These are phyloP conservation scores for Dissostichus mawsoni DNA, from an alignment of 2,113 vertebrate species.

Conservation along the genomic window DNA sequence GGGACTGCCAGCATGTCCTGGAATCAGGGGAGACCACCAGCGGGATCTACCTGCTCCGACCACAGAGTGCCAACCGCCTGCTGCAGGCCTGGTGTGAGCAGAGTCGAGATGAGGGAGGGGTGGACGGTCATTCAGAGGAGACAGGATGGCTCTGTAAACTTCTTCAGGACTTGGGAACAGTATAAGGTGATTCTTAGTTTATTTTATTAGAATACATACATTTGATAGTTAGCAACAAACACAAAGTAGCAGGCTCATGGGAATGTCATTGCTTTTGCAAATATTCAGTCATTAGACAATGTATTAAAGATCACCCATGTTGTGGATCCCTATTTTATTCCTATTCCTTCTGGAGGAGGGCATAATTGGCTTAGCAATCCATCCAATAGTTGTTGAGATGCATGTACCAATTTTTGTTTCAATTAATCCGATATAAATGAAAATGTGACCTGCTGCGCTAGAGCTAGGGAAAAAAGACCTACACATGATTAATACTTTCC, in stretches of 20 bases:
- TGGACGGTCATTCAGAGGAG: slow-evolving; percentile 93
- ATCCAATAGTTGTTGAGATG: neutral
- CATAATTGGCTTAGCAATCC: neutral
- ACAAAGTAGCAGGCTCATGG: neutral
- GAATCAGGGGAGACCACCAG: slow-evolving; percentile 83
- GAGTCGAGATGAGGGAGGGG: slow-evolving; percentile 85
- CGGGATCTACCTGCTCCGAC: slow-evolving; percentile 88
- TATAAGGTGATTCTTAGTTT: slow-evolving; percentile 85
- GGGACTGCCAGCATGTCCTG: slow-evolving; percentile 87
- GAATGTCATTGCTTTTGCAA: neutral
- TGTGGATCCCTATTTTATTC: too few relatives aligned
- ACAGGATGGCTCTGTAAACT: slow-evolving; percentile 91
- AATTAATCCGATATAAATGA: neutral
- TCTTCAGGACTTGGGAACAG: slow-evolving; percentile 92
- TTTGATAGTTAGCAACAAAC: neutral
- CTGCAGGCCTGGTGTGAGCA: slow-evolving; percentile 92
- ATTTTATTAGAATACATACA: neutral
- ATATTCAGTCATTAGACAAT: too few relatives aligned
- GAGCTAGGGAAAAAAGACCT: neutral
- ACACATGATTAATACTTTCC: neutral
- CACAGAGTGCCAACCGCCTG: slow-evolving; percentile 79
- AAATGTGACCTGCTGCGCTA: neutral
- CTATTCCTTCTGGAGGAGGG: neutral
- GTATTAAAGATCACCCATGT: neutral
- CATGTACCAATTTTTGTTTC: neutral